Evolutionary conservation across 2,113 vertebrate genomes (phyloP), one percentile per base, ranked within the genome.

Genomic region (Anguilla rostrata): DNA sequence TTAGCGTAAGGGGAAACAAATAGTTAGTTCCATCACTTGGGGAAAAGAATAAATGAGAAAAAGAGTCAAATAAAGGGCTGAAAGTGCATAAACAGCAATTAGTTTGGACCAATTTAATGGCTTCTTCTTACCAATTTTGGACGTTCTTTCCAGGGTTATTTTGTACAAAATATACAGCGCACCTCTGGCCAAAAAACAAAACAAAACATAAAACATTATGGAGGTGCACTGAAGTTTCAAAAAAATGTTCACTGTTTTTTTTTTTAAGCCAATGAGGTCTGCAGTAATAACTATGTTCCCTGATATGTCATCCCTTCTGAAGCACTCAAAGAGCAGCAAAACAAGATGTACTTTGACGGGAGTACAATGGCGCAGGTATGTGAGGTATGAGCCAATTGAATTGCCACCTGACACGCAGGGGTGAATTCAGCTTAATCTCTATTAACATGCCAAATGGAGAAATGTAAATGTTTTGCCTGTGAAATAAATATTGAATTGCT

Each of bases 341-440:
- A 86, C 85, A 87, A 86, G 89, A 92, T 90, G 90, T 86, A 87
- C 92, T 91, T 86, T 87, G 78, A 90, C 88, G 91, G 89, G 60
- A 57, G 84, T 88, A 92, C 93, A 93, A 92, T 89, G 81, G 88
- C n/a, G 39, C 88, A 94, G 92, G 94, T 92, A 95, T 95, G 93
- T 87, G n/a, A 85, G 94, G 94, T 91, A 95, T 95, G 94, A 94
- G 89, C 88, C 87, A 94, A 92, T 92, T 95, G 94, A 94, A 93
- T 91, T 91, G 89, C 90, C 90, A 89, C 60, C 93, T 93, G 92
- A 92, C 94, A 94, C 88, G 91, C 87, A 92, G 88, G 75, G 88
- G 90, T 90, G 84, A 90, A 91, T 94, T 90, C 89, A 91, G 86
- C 91, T 91, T 93, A 92, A 94, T 94, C 92, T 94, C 89, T 86